Percentiles rank a stretch among this genome's conserved stretches.
phyloP scores from a whole-genome alignment of 2,888 invertebrate genomes.

The Mimas tiliae region DNA sequence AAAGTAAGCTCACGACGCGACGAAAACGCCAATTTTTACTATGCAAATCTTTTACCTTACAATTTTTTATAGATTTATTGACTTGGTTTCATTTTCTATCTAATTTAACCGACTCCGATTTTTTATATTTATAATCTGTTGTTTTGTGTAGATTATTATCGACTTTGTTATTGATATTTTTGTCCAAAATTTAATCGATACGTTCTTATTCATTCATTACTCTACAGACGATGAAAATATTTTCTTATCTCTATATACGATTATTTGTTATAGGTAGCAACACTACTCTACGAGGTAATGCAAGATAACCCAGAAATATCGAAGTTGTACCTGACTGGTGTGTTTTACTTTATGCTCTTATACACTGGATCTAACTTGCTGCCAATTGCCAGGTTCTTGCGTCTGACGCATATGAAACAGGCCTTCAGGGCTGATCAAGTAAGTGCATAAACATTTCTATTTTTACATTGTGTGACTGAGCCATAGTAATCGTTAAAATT shows the following conservation, averaged over 20 bases:
- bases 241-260: not conserved
- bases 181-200: not conserved
- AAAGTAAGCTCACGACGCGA: slow-evolving; percentile 76
- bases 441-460: slow-evolving; percentile 45
- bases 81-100: not conserved
- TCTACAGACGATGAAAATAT: not conserved
- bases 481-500: too few species aligned
- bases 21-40: not conserved
- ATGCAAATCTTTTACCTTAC: not conserved
- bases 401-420: slow-evolving; percentile 97
- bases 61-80: not conserved
- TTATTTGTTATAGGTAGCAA: slow-evolving; percentile 87
- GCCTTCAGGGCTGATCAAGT: slow-evolving; percentile 97
- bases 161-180: too few species aligned
- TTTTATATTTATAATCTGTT: too few species aligned
- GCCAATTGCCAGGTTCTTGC: slow-evolving; percentile 96
- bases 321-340: slow-evolving; percentile 96
- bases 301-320: slow-evolving; percentile 98
- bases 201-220: not conserved
- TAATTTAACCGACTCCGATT: too few species aligned
- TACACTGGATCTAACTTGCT: slow-evolving; percentile 99
- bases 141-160: too few species aligned
- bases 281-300: slow-evolving; percentile 94
- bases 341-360: slow-evolving; percentile 99
- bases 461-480: too few species aligned